Base-by-base conservation (phyloP, 2,888 invertebrate genomes). In the Empis livida region DNA sequence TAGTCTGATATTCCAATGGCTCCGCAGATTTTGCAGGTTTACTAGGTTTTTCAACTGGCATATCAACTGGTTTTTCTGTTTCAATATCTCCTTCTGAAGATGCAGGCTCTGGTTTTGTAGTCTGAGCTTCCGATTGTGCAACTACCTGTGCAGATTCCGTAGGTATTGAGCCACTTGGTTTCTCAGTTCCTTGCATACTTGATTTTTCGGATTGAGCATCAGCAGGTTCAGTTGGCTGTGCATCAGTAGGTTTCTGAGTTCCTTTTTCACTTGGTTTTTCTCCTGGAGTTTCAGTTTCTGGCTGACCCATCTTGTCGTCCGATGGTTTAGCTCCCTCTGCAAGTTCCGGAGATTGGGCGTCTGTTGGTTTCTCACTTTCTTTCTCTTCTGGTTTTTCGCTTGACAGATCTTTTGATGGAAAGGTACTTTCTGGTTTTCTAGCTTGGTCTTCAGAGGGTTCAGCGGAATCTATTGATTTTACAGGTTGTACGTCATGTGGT, bases 41-140 rank as follows among this genome's bases (percentile, higher is more conserved):
- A n/a, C 14, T n/a, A 14, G 37, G 8, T 9, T 17, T 15, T 3
- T 16, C 17, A 4, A 11, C 10, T 16, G 8, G 3, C 10, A 20
- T 20, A 5, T 20, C 20, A 20, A 3, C 6, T 20, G 23, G 23
- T n/a, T 23, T 41, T 41, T 13, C 41, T 63, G 45, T 61, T 65
- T 17, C 49, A 54, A 48, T 71, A 20, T 20, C 20, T 20, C 20
- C 20, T 20, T 3, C 20, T n/a, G n/a, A n/a, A n/a, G n/a, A n/a
- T n/a, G n/a, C n/a, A 5, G 9, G 13, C 9, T 32, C 32, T 32
- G 32, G 13, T 3, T 4, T 32, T 5, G 4, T 4, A 32, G 31
- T 27, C 17, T 37, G 31, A 35, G 35, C 10, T 23, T 20, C 45
- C 2, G 39, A 31, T 13, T 9, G 16, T 45, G 23, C 30, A n/a